Conservation (phyloP, 2,888 invertebrate genomes). For the Caenorhabditis afra region DNA sequence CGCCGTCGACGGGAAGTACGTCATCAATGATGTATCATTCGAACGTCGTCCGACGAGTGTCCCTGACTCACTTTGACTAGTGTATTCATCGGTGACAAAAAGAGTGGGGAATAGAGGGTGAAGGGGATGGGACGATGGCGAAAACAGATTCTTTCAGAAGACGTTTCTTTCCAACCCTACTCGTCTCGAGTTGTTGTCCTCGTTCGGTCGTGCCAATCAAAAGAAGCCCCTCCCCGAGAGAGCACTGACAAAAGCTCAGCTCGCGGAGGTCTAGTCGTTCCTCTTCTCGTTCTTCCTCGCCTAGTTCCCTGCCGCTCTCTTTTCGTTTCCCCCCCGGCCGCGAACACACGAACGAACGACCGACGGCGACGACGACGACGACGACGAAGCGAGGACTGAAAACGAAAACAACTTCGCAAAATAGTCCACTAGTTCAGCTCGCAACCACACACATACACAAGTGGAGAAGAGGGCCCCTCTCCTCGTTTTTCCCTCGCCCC, state of each 20-base stretch:
- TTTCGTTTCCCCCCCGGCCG: slow-evolving; percentile 7
- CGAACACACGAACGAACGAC: slow-evolving; percentile 10
- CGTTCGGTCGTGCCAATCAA: slow-evolving; percentile 45
- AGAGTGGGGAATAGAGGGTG: background rate
- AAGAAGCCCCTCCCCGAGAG: slow-evolving; percentile 32
- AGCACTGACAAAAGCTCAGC: slow-evolving; percentile 55
- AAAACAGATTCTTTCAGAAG: slow-evolving; percentile 29
- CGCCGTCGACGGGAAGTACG: background rate
- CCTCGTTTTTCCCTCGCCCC: background rate
- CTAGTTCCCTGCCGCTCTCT: slow-evolving; percentile 1
- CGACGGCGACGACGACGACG: slow-evolving; percentile 4
- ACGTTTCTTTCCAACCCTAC: slow-evolving; percentile 27
- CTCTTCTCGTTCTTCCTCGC: background rate
- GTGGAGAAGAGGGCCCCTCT: slow-evolving; percentile 33
- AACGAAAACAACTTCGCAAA: slow-evolving; percentile 58
- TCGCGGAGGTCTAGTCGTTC: slow-evolving; percentile 22
- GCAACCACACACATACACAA: slow-evolving; percentile 44
- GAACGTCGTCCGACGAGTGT: slow-evolving; percentile 6
- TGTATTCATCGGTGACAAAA: background rate
- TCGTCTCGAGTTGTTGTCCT: slow-evolving; percentile 35
- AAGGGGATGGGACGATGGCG: background rate
- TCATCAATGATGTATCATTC: slow-evolving; percentile 8
- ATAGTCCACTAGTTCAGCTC: slow-evolving; percentile 56
- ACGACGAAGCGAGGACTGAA: slow-evolving; percentile 31
- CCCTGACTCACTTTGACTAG: background rate